Evolutionary conservation across 1,140 invertebrate species (phyloP), one percentile per base, ranked within the genome.

Genomic region (Drosophila setifemur): DNA sequence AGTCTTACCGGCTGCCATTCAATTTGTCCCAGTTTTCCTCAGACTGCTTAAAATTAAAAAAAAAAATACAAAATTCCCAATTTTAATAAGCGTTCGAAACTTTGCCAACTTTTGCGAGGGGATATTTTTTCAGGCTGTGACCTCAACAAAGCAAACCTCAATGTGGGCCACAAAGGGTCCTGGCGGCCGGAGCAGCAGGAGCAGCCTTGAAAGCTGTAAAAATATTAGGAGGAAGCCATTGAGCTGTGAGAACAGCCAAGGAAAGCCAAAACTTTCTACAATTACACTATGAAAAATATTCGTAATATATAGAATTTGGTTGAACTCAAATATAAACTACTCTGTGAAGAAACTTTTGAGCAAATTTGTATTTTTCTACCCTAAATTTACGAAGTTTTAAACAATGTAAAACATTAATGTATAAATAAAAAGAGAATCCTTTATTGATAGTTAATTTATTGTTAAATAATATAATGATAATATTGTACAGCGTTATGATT

Each of bases 81-180:
- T 64, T 64, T 64, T 64, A 64, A 64, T 64, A 64, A 64, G 29
- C 57, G 57, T 40, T 49, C 14, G 12, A 39, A 63, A 39, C 43
- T 64, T 39, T 39, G 19, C 19, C 33, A 64, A 63, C 57, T 49
- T 49, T 64, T 57, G 18, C 31, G 35, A 33, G 25, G 2, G 8
- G n/a, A 42, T 44, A 25, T 43, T 60, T 47, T 58, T 48, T 4
- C 8, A 9, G 4, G 2, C 39, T 64, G 14, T 64, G 60, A 64
- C 60, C 60, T 64, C 60, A 64, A 31, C 60, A 64, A 64, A 49
- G 60, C 42, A 23, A 64, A 31, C 57, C 58, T 58, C 58, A 37
- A 12, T 16, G 2, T 29, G 19, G 14, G 42, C 26, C 4, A 64
- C 42, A 64, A 64, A 29, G 33, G 43, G 23, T 63, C 57, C 26